Evolutionary conservation across 2,888 invertebrate genomes (phyloP).

Genomic region (Tetranychus truncatus): DNA sequence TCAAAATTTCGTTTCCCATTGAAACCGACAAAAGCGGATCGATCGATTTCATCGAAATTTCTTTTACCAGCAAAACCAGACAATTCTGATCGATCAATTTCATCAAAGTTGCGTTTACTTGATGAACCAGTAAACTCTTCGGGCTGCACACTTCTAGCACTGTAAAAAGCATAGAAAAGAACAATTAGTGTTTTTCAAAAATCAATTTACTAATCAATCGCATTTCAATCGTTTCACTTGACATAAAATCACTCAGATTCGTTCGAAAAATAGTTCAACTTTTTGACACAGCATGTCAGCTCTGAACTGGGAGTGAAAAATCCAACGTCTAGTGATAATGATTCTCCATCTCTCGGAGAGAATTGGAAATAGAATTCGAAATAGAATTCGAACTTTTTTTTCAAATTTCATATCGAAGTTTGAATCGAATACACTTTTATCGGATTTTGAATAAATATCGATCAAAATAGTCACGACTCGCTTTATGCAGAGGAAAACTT

Average conservation of each 20-base stretch:
- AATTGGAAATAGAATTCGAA: too few species aligned
- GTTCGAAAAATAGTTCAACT: neutral
- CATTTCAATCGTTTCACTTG: neutral
- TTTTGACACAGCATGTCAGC: neutral
- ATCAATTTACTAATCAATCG: neutral
- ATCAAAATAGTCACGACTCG: too few species aligned
- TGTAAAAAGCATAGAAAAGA: neutral
- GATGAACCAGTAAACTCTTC: neutral
- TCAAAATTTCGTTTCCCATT: conserved; percentile 3
- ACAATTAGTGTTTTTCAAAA: neutral
- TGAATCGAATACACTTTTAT: too few species aligned
- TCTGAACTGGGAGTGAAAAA: neutral
- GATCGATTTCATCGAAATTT: conserved; percentile 11
- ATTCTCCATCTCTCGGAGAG: too few species aligned
- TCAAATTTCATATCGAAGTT: too few species aligned
- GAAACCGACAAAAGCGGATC: neutral
- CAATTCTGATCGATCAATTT: conserved; percentile 4
- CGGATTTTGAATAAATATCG: too few species aligned
- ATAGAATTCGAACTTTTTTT: too few species aligned
- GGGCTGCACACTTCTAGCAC: neutral
- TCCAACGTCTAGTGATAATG: neutral
- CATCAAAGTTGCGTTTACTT: conserved; percentile 6
- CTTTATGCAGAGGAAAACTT: too few species aligned
- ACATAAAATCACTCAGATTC: too few species aligned
- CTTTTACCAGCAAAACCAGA: conserved; percentile 7